Percentiles rank a stretch among this genome's conserved stretches.
Conservation (phyloP, 2,797 vertebrate genomes). For the Acanthornis magna region DNA sequence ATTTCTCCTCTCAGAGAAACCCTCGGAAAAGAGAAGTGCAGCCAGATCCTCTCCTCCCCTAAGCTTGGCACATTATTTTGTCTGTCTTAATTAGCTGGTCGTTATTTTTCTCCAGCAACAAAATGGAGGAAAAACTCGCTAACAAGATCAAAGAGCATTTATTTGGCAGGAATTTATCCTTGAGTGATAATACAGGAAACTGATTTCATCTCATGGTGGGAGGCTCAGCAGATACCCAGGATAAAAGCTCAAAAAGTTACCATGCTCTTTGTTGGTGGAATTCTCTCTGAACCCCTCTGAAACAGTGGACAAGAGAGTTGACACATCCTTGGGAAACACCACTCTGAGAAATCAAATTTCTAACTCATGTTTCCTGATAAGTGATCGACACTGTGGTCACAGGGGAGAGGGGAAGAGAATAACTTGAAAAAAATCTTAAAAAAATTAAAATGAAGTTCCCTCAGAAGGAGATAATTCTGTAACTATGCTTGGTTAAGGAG, state of each 20-base stretch:
- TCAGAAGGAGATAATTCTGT: background rate
- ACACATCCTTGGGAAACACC: background rate
- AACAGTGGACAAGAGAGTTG: background rate
- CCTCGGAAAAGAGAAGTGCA: too few relatives aligned
- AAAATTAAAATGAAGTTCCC: background rate
- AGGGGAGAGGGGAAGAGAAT: rapidly evolving
- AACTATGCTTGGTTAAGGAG: background rate
- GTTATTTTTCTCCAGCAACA: too few relatives aligned
- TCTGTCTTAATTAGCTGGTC: too few relatives aligned
- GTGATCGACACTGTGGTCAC: too few relatives aligned
- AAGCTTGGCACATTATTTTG: too few relatives aligned
- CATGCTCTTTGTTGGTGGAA: background rate
- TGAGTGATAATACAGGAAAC: background rate
- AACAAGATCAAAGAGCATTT: background rate
- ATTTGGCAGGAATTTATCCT: background rate
- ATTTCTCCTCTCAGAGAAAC: too few relatives aligned
- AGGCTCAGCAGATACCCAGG: background rate
- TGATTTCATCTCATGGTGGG: background rate
- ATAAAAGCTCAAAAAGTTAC: background rate
- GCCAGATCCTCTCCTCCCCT: too few relatives aligned
- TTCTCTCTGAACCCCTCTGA: background rate
- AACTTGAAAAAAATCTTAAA: rapidly evolving
- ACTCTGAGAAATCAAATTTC: background rate
- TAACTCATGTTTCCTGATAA: background rate
- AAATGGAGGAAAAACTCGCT: too few relatives aligned